Conservation (phyloP, 2,113 vertebrate species). For the Spea bombifrons region DNA sequence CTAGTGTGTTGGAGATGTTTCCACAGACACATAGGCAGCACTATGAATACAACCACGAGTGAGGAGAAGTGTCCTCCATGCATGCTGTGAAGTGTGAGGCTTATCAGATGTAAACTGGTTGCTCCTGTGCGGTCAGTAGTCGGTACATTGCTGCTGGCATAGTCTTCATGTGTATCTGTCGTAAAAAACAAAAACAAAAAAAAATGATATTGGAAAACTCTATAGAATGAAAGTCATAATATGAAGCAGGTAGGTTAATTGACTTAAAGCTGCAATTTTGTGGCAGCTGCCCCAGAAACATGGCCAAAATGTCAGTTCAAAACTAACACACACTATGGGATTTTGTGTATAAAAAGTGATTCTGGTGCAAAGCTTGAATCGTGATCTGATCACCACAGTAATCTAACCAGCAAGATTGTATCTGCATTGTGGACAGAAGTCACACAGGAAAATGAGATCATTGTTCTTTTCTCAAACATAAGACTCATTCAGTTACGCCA, state of each 20-base stretch:
- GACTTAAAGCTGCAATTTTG: background rate
- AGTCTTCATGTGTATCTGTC: slow-evolving; percentile 97
- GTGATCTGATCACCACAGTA: too few species aligned
- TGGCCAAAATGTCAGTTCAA: too few species aligned
- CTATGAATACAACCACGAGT: slow-evolving; percentile 68
- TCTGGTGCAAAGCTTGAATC: too few species aligned
- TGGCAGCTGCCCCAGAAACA: background rate
- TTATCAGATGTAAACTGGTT: slow-evolving; percentile 92
- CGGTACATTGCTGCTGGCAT: slow-evolving; percentile 98
- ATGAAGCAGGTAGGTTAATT: background rate
- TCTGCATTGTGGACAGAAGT: too few species aligned
- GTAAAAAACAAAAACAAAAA: slow-evolving; percentile 35
- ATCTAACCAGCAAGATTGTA: too few species aligned
- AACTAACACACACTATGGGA: too few species aligned
- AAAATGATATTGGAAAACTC: background rate
- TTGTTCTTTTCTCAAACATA: too few species aligned
- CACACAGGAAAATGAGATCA: too few species aligned
- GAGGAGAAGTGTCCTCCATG: slow-evolving; percentile 66
- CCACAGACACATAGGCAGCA: slow-evolving; percentile 70
- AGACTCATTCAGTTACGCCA: too few species aligned
- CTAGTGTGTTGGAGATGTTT: slow-evolving; percentile 49
- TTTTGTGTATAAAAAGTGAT: too few species aligned
- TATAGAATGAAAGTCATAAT: background rate
- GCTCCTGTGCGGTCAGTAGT: slow-evolving; percentile 94
- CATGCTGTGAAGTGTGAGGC: slow-evolving; percentile 25